Evolutionary conservation across 2,888 invertebrate species (phyloP).

Genomic region (Thysanoteuthis rhombus): DNA sequence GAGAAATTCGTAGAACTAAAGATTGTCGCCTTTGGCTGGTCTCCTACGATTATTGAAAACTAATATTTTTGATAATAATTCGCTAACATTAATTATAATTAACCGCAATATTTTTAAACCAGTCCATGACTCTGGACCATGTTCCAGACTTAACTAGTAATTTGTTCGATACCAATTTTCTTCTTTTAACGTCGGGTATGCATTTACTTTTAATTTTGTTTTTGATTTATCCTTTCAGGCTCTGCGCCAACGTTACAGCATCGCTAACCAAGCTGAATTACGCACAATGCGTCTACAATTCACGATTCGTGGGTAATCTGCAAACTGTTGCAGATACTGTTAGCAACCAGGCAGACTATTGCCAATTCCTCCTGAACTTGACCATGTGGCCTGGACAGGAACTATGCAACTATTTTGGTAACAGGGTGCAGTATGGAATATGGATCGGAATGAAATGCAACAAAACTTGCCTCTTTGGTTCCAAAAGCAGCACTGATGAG

Average conservation of each 20-base stretch:
- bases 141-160: no score
- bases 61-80: no score
- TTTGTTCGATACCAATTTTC: no score
- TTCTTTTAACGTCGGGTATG: no score
- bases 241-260: constrained; percentile 33
- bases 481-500: neutral
- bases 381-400: constrained; percentile 43
- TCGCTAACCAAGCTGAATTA: constrained; percentile 33
- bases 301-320: constrained; percentile 33
- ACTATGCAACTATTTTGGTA: constrained; percentile 39
- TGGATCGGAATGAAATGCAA: constrained; percentile 37
- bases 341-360: constrained; percentile 45
- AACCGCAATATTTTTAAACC: no score
- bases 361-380: constrained; percentile 40
- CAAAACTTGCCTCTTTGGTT: constrained; percentile 37
- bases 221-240: constrained; percentile 35
- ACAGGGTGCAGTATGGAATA: constrained; percentile 21
- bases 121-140: no score
- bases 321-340: constrained; percentile 39
- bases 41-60: no score
- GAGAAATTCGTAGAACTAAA: no score
- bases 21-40: no score
- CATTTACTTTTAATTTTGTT: neutral
- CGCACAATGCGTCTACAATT: constrained; percentile 38
- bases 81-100: no score